Base-by-base conservation (phyloP, 30 jellyfish, hydroid and myxozoan genomes). In the Nemopilema nomurai region DNA sequence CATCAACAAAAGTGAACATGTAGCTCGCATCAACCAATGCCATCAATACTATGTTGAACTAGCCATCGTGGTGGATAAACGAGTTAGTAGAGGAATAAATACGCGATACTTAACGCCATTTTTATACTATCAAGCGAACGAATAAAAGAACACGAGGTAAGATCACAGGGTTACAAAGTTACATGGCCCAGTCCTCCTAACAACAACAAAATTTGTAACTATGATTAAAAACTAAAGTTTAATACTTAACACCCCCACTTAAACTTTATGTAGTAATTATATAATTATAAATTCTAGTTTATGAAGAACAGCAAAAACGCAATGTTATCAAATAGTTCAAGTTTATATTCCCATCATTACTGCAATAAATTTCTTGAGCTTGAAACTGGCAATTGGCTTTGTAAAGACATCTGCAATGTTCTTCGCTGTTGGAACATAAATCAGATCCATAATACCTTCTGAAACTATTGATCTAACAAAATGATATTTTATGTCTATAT, bases 391-490 rank as follows among this genome's bases (percentile, higher is more conserved):
- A 31, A 51, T 57, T 67, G 78, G 91, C 85, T 76, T 86, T 51
- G 87, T 86, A 76, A 86, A 86, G 76, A 86, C 67, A 57, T 86
- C 95, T 75, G 95, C 95, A 19, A 84, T 53, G 82, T 84, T 72
- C 30, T 75, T 62, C 49, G 27, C 71, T 25, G 82, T 70, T 16
- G 93, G 80, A 27, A 84, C 81, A 65, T 84, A 74, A 22, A 32
- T 67, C 30, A 84, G 75, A 29, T 31, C 81, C 74, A 86, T 64
- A 49, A n/a, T 78, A 16, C 90, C 87, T 26, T 33, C 52, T 75
- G 68, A 27, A 75, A 75, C 52, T 75, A 18, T 57, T 29, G 67
- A 71, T 71, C 82, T 71, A 52, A 71, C 65, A 71, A 71, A 85
- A 77, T 76, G 86, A 76, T 41, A 52, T 57, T 76, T 76, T 50